Evolutionary conservation across 2,797 vertebrate genomes (phyloP).

Genomic region (Gadopsis bispinosus): DNA sequence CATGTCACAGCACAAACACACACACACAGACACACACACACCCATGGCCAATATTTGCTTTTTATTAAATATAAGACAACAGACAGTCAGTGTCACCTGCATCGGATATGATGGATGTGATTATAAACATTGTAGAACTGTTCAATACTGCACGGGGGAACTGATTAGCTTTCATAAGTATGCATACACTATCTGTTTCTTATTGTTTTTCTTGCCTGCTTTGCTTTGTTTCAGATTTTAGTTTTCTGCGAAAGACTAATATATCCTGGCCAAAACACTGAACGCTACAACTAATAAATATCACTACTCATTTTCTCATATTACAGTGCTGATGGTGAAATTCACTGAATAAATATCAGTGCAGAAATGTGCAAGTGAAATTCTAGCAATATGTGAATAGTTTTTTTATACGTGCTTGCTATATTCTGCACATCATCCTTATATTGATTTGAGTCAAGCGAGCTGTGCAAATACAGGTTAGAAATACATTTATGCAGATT

Average conservation of each 20-base stretch:
- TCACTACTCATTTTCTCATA: not conserved
- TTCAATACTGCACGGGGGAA: not conserved
- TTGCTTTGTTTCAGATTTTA: constrained; percentile 2
- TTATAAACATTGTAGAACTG: not conserved
- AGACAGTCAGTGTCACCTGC: not conserved
- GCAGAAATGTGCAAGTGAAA: not conserved
- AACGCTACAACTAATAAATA: not conserved
- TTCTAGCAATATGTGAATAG: not conserved
- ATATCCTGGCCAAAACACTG: not conserved
- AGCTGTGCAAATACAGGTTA: not conserved
- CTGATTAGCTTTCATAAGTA: not conserved
- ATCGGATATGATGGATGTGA: constrained; percentile 13
- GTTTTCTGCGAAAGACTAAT: not conserved
- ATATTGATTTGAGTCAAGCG: not conserved
- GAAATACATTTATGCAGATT: not conserved
- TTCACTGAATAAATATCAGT: not conserved
- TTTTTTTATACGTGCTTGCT: not conserved
- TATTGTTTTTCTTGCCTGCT: not conserved
- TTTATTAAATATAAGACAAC: constrained; percentile 9
- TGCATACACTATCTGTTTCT: not conserved
- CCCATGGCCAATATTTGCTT: constrained; percentile 10
- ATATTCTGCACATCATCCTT: not conserved
- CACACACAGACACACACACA: constrained; percentile 17
- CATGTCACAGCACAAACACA: constrained; percentile 24
- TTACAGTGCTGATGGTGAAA: not conserved